A percentile compares a stretch with the other conserved stretches of the same genome.
Conservation (phyloP, 2,113 vertebrate species). For the Hylia prasina region DNA sequence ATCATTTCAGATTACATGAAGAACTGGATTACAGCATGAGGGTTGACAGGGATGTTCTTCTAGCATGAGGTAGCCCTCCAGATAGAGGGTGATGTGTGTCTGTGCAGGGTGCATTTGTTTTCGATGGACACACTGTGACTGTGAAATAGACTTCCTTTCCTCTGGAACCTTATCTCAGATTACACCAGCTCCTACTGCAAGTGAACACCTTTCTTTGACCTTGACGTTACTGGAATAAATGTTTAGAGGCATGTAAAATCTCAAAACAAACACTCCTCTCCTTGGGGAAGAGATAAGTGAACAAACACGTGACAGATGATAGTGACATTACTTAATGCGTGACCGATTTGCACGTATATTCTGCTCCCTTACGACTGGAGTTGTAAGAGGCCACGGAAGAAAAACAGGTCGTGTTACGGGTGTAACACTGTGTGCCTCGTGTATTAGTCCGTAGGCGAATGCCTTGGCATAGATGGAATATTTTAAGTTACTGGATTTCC, state of each 20-base stretch:
- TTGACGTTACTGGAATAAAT: conserved; percentile 3
- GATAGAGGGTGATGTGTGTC: neutral
- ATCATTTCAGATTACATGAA: neutral
- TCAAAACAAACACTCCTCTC: neutral
- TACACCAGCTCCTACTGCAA: neutral
- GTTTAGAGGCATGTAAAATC: neutral
- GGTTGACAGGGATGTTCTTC: neutral
- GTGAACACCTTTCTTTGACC: conserved; percentile 6
- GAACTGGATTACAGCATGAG: neutral
- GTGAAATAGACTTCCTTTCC: neutral
- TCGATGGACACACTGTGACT: neutral
- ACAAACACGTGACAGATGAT: neutral
- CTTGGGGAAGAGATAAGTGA: neutral
- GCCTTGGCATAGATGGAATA: neutral
- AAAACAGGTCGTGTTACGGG: neutral
- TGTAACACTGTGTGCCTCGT: neutral
- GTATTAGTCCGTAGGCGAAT: neutral
- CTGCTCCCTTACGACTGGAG: neutral
- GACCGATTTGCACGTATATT: neutral
- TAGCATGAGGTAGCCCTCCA: neutral
- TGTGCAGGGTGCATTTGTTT: neutral
- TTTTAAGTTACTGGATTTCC: neutral
- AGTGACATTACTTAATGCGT: neutral
- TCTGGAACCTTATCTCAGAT: neutral
- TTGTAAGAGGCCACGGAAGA: neutral